Percentiles rank a stretch among this genome's conserved stretches.
Evolutionary conservation across 2,888 invertebrate genomes (phyloP).

Genomic region (Dasysyrphus albostriatus): DNA sequence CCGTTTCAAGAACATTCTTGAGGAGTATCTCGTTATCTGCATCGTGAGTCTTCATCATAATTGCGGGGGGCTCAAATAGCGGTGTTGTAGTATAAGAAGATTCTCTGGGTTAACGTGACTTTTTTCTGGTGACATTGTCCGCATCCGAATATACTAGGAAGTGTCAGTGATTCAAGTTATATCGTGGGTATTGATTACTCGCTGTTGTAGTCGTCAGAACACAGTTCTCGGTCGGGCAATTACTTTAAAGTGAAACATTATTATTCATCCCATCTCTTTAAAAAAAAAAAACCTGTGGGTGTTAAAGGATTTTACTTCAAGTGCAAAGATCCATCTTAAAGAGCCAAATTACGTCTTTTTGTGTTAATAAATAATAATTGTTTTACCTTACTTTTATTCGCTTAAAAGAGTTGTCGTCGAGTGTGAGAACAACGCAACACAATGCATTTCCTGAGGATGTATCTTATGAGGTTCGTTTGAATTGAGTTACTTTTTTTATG

Average conservation of each 20-base stretch:
- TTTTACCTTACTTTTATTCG: conserved; percentile 18
- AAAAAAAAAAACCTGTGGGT: conserved; percentile 12
- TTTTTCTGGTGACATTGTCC: conserved; percentile 51
- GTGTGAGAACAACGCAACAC: conserved; percentile 47
- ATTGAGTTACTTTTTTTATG: conserved; percentile 54
- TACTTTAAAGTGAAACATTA: conserved; percentile 35
- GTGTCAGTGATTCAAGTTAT: conserved; percentile 60
- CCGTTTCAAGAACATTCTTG: conserved; percentile 62
- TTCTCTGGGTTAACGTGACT: conserved; percentile 71
- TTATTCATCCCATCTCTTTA: not conserved
- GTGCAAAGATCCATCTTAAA: not conserved
- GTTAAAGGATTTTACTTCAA: not conserved
- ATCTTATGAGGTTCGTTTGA: conserved; percentile 72
- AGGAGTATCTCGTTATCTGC: conserved; percentile 54
- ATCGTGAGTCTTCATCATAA: conserved; percentile 19
- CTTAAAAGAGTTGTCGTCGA: not conserved
- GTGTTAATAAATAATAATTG: conserved; percentile 36
- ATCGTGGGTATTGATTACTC: conserved; percentile 51
- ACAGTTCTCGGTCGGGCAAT: conserved; percentile 2
- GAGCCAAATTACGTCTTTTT: conserved; percentile 7
- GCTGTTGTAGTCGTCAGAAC: not conserved
- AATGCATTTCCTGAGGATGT: conserved; percentile 73
- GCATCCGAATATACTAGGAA: conserved; percentile 45
- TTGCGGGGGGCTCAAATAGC: conserved; percentile 27
- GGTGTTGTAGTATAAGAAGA: conserved; percentile 39